Evolutionary conservation across 2,113 vertebrate genomes (phyloP).

Genomic region (Alces alces): DNA sequence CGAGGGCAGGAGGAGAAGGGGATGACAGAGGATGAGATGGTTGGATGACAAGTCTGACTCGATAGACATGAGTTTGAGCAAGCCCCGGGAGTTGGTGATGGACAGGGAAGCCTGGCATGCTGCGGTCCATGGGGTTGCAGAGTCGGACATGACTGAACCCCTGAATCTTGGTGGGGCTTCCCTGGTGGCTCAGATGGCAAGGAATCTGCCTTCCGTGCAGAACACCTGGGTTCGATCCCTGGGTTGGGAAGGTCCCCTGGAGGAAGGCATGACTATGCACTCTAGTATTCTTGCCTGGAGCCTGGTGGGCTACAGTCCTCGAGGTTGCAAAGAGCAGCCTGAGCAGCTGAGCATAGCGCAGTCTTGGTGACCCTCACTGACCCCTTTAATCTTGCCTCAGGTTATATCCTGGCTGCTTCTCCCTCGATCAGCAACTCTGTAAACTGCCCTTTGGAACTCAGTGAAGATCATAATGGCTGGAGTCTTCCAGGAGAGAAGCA

Average conservation of each 20-base stretch:
- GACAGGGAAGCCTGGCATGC: not conserved
- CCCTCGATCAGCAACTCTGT: not conserved
- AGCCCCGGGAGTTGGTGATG: not conserved
- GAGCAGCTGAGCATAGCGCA: not conserved
- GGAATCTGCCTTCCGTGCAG: not conserved
- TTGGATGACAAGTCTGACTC: accelerated
- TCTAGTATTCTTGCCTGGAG: not conserved
- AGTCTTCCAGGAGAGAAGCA: not conserved
- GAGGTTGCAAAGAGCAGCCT: not conserved
- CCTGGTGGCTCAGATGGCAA: not conserved
- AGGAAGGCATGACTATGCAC: not conserved
- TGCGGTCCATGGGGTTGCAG: not conserved
- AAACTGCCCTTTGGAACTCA: not conserved
- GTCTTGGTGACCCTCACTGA: not conserved
- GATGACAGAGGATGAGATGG: not conserved
- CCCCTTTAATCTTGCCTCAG: not conserved
- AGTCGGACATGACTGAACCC: not conserved
- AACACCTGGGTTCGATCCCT: not conserved
- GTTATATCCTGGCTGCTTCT: not conserved
- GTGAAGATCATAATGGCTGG: not conserved
- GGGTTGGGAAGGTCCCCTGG: not conserved
- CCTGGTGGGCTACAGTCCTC: accelerated
- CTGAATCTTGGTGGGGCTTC: not conserved
- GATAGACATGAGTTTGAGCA: not conserved
- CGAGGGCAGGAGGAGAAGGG: not conserved